Conservation (phyloP, 2,113 vertebrate genomes). For the Notiomystis cincta region DNA sequence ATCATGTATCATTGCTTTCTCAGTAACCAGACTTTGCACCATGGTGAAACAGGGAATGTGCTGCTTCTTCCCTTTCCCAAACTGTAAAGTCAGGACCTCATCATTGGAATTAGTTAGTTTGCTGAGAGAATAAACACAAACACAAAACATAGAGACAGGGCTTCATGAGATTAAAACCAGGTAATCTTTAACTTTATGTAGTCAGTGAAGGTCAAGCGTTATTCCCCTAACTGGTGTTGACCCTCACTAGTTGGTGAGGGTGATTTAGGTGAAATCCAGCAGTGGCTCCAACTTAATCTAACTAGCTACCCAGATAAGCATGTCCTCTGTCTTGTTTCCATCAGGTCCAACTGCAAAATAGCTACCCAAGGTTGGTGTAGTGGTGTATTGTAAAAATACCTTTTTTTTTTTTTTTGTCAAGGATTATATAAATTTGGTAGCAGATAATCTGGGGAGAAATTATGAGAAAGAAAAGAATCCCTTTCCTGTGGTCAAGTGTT, state of each 20-base stretch:
- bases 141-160: not conserved
- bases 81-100: not conserved
- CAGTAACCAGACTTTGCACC: not conserved
- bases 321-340: not conserved
- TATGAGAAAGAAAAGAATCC: not conserved
- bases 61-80: not conserved
- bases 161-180: not conserved
- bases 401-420: not conserved
- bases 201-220: not conserved
- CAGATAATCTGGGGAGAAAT: not conserved
- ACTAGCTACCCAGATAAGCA: not conserved
- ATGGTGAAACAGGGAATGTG: not conserved
- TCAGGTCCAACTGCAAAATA: not conserved
- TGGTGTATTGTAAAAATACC: not conserved
- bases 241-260: not conserved
- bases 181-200: conserved; percentile 14
- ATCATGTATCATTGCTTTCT: not conserved
- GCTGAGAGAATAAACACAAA: not conserved
- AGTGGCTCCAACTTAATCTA: not conserved
- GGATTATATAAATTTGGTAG: not conserved
- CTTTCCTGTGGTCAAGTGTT: not conserved
- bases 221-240: not conserved
- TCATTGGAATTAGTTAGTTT: not conserved
- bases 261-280: not conserved
- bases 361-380: not conserved